These are phyloP conservation scores for Scartelaos histophorus DNA, from an alignment of 2,113 vertebrate species.

Conservation along the genomic window DNA sequence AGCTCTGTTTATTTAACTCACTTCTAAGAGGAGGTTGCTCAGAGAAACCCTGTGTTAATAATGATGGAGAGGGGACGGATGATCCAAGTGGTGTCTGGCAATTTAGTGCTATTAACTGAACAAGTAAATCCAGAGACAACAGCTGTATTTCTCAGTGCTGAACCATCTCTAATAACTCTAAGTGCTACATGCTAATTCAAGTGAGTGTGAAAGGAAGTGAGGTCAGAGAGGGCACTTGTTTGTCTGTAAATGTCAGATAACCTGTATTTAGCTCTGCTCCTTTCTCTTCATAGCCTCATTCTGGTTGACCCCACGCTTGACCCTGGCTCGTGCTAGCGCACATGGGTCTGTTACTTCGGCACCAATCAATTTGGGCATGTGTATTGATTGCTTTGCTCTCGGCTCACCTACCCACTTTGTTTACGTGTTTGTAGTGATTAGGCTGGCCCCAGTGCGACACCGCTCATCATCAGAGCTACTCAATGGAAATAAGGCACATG, in stretches of 20 bases:
- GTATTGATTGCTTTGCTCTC: conserved; percentile 57
- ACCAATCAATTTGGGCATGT: conserved; percentile 36
- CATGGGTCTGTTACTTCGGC: neutral
- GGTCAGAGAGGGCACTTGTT: conserved; percentile 38
- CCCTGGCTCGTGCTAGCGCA: conserved; percentile 2
- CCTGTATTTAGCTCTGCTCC: conserved; percentile 42
- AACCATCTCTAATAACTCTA: conserved; percentile 34
- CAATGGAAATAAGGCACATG: conserved; percentile 25
- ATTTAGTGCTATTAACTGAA: conserved; percentile 62
- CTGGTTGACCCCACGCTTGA: conserved; percentile 27
- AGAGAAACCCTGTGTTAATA: neutral
- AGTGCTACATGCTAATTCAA: neutral
- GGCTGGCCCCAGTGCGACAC: conserved; percentile 9
- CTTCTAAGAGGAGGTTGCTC: no score
- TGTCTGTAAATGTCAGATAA: conserved; percentile 50
- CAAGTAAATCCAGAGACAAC: conserved; percentile 51
- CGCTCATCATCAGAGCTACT: conserved; percentile 27
- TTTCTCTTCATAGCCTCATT: conserved; percentile 40
- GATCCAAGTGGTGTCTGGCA: conserved; percentile 52
- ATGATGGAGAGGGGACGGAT: conserved; percentile 35
- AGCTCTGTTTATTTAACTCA: no score
- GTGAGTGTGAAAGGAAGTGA: conserved; percentile 32
- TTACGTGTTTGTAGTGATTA: conserved; percentile 61
- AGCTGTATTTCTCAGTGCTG: conserved; percentile 47
- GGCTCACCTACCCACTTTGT: conserved; percentile 56